Evolutionary conservation across 1,140 invertebrate genomes (phyloP).

Genomic region (Drosophila orosa): DNA sequence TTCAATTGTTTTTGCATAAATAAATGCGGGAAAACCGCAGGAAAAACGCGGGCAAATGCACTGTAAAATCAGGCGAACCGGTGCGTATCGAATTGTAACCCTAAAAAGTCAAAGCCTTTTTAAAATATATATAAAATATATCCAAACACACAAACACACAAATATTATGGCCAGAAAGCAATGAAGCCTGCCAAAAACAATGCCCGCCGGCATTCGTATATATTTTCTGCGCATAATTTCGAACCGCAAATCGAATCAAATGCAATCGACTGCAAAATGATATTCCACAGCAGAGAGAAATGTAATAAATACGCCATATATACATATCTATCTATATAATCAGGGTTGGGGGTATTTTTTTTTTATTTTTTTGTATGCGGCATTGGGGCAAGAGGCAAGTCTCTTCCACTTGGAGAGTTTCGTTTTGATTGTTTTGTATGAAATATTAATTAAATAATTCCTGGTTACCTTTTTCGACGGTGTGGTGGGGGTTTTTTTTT

Average conservation of each 20-base stretch:
- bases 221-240: slow-evolving; percentile 26
- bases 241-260: slow-evolving; percentile 67
- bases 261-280: slow-evolving; percentile 67
- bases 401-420: slow-evolving; percentile 34
- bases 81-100: background rate
- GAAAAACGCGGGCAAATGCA: background rate
- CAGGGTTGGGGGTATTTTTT: background rate
- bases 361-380: slow-evolving; percentile 15
- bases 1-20: slow-evolving; percentile 8
- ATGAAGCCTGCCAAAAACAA: slow-evolving; percentile 36
- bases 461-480: slow-evolving; percentile 54
- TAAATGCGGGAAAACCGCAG: background rate
- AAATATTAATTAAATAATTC: slow-evolving; percentile 60
- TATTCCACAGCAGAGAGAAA: slow-evolving; percentile 29
- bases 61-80: slow-evolving; percentile 1
- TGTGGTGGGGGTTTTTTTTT: slow-evolving; percentile 4
- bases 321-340: background rate
- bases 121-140: slow-evolving; percentile 1
- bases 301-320: slow-evolving; percentile 1
- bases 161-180: slow-evolving; percentile 13
- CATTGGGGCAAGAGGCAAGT: slow-evolving; percentile 29
- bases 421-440: slow-evolving; percentile 38
- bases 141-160: no score
- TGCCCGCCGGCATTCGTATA: slow-evolving; percentile 1
- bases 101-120: slow-evolving; percentile 22